Percentiles rank a stretch among this genome's conserved stretches.
These are phyloP conservation scores for Erpornis zantholeuca DNA, from an alignment of 2,113 vertebrate species.

Conservation along the genomic window DNA sequence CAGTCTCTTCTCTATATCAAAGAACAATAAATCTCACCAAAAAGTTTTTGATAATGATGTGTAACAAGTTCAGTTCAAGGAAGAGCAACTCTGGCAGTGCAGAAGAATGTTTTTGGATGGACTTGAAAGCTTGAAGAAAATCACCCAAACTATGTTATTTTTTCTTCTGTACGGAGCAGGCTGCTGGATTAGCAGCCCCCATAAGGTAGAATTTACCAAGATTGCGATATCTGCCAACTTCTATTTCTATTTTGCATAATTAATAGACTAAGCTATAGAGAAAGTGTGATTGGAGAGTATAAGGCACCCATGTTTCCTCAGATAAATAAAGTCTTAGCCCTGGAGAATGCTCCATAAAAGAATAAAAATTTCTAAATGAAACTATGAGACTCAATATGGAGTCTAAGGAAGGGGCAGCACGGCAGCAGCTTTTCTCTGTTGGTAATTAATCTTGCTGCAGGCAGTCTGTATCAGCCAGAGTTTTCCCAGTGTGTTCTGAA, in stretches of 20 bases:
- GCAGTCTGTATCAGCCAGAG: not conserved
- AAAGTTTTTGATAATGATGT: not conserved
- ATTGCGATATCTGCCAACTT: not conserved
- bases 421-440: not conserved
- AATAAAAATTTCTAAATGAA: not conserved
- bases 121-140: not conserved
- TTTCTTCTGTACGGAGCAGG: not conserved
- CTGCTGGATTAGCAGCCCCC: not conserved
- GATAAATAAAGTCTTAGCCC: not conserved
- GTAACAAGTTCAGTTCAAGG: not conserved
- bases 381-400: not conserved
- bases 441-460: not conserved
- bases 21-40: not conserved
- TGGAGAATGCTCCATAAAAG: not conserved
- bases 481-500: not conserved
- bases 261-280: not conserved
- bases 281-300: not conserved
- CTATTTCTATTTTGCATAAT: not conserved
- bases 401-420: not conserved
- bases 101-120: not conserved
- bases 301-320: not conserved
- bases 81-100: not conserved
- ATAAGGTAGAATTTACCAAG: not conserved
- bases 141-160: not conserved
- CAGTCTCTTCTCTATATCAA: not conserved